Conservation (phyloP, 2,888 invertebrate species). For the Acrobasis repandana region DNA sequence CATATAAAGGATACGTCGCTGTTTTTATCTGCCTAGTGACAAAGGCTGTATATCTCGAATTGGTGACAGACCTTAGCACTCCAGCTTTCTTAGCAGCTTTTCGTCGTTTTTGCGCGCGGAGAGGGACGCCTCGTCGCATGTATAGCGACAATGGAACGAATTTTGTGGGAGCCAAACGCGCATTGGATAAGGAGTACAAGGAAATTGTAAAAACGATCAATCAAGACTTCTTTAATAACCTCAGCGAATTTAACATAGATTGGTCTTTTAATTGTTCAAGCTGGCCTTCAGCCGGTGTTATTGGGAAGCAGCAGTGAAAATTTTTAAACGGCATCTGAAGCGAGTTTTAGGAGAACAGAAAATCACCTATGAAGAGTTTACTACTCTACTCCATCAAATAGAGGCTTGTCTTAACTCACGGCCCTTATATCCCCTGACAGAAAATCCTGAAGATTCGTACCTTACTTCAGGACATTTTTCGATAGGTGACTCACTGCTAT, state of each 20-base stretch:
- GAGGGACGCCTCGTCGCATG: conserved; percentile 30
- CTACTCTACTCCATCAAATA: conserved; percentile 18
- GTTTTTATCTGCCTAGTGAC: conserved; percentile 29
- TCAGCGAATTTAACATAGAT: conserved; percentile 14
- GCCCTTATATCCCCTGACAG: conserved; percentile 3
- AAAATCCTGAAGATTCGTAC: conserved; percentile 4
- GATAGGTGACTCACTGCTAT: conserved; percentile 25
- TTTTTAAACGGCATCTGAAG: conserved; percentile 13
- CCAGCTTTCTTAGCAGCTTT: conserved; percentile 31
- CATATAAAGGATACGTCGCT: conserved; percentile 24
- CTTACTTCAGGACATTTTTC: conserved; percentile 22
- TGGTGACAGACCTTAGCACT: conserved; percentile 28
- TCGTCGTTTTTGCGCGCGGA: conserved; percentile 26
- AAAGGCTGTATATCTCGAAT: conserved; percentile 30
- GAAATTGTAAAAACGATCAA: neutral
- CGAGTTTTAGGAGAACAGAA: conserved; percentile 25
- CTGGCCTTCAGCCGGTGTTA: conserved; percentile 17
- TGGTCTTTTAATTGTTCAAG: conserved; percentile 18
- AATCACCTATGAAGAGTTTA: neutral
- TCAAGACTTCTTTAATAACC: conserved; percentile 11
- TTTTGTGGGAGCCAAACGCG: conserved; percentile 28
- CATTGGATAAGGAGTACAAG: neutral
- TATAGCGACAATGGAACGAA: conserved; percentile 31
- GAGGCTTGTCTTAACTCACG: conserved; percentile 24
- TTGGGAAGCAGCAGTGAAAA: conserved; percentile 18